Conservation (phyloP, 2,888 invertebrate species). For the Cistogaster globosa region DNA sequence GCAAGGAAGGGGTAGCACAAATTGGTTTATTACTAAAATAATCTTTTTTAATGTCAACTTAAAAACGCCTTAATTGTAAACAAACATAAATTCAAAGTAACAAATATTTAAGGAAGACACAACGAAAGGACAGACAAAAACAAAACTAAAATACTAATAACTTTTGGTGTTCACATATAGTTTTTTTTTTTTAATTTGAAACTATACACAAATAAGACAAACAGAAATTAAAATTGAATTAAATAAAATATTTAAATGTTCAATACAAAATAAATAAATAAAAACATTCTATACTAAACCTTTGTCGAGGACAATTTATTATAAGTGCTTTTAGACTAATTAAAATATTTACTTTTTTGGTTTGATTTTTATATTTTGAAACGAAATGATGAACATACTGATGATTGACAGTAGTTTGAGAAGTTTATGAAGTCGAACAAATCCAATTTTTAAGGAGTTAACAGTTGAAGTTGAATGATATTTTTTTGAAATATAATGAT, state of each 20-base stretch:
- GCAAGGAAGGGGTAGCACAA: neutral
- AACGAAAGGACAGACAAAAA: conserved; percentile 45
- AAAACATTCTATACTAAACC: conserved; percentile 64
- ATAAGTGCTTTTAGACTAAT: conserved; percentile 39
- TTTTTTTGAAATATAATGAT: conserved; percentile 22
- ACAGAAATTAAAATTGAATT: conserved; percentile 33
- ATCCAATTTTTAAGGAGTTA: conserved; percentile 37
- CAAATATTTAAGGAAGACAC: conserved; percentile 41
- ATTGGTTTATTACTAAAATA: conserved; percentile 22
- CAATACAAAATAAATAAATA: conserved; percentile 26
- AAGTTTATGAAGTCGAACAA: conserved; percentile 32
- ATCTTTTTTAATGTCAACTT: conserved; percentile 19
- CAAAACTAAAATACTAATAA: conserved; percentile 1
- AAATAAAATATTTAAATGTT: conserved; percentile 13
- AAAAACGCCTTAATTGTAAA: conserved; percentile 19
- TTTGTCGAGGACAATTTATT: conserved; percentile 57
- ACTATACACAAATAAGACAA: conserved; percentile 46
- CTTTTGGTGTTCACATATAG: neutral
- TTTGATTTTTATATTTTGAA: neutral
- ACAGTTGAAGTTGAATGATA: conserved; percentile 19
- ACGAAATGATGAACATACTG: conserved; percentile 48
- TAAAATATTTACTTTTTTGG: neutral
- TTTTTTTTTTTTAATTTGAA: conserved; percentile 1
- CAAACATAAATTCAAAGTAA: conserved; percentile 59
- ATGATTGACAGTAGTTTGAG: conserved; percentile 26